Percentiles rank a stretch among this genome's conserved stretches.
Evolutionary conservation across 2,113 vertebrate species (phyloP).

Genomic region (Merops nubicus): DNA sequence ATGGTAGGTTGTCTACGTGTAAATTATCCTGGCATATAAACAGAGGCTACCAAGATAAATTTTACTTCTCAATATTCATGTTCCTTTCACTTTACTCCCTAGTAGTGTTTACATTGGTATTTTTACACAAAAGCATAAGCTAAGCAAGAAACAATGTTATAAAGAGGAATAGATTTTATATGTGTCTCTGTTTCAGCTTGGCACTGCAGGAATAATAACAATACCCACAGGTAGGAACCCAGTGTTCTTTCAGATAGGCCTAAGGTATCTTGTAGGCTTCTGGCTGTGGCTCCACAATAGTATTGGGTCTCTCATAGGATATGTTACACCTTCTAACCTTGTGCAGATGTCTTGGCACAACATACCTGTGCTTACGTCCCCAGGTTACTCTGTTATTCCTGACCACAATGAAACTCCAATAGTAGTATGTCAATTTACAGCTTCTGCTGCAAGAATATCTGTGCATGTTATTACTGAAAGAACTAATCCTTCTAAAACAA

Average conservation of each 20-base stretch:
- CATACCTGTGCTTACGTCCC: neutral
- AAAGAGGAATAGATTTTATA: neutral
- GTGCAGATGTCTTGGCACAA: neutral
- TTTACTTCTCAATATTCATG: neutral
- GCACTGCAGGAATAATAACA: neutral
- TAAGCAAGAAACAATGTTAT: neutral
- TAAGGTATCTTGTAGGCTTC: neutral
- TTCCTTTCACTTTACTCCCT: neutral
- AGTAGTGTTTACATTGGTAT: neutral
- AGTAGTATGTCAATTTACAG: too few species aligned
- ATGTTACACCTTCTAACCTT: neutral
- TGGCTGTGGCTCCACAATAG: neutral
- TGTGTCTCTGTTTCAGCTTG: neutral
- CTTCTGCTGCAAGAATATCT: neutral
- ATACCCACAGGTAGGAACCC: neutral
- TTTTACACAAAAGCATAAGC: neutral
- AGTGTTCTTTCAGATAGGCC: neutral
- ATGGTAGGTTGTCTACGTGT: neutral
- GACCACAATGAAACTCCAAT: neutral
- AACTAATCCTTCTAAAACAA: neutral
- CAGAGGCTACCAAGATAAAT: neutral
- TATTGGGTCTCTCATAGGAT: neutral
- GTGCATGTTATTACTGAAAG: neutral
- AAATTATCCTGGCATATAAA: neutral
- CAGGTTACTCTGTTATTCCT: neutral